phyloP scores from a whole-genome alignment of 2,888 invertebrate species.

The Parnassius glacialis region DNA sequence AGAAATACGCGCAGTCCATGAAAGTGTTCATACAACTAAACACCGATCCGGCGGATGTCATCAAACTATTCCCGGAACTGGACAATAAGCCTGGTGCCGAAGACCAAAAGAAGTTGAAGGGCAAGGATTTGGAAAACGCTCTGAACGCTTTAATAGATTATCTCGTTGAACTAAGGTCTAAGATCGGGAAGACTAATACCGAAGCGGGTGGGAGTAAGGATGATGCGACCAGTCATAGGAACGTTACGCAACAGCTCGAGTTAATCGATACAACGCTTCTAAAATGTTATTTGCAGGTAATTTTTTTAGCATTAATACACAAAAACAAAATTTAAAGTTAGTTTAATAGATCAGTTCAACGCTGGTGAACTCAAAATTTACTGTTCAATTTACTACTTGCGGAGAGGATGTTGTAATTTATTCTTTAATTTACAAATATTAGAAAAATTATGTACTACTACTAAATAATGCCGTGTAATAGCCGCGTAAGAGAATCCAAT shows the following conservation, averaged over 20 bases:
- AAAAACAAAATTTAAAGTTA: too few relatives aligned
- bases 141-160: slow-evolving; percentile 94
- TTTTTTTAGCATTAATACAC: too few relatives aligned
- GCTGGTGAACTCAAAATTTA: too few relatives aligned
- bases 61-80: slow-evolving; percentile 95
- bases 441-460: too few relatives aligned
- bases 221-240: slow-evolving; percentile 47
- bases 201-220: slow-evolving; percentile 39
- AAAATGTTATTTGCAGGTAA: slow-evolving; percentile 96
- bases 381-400: too few relatives aligned
- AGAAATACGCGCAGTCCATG: slow-evolving; percentile 94
- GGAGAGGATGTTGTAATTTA: too few relatives aligned
- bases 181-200: slow-evolving; percentile 59
- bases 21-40: slow-evolving; percentile 92
- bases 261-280: slow-evolving; percentile 98
- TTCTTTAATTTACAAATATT: too few relatives aligned
- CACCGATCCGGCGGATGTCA: slow-evolving; percentile 97
- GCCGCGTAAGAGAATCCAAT: too few relatives aligned
- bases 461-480: too few relatives aligned
- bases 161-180: slow-evolving; percentile 87
- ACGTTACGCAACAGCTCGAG: slow-evolving; percentile 82
- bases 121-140: slow-evolving; percentile 93
- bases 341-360: too few relatives aligned
- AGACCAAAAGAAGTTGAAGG: slow-evolving; percentile 82
- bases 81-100: slow-evolving; percentile 73